Evolutionary conservation across 1,140 invertebrate genomes (phyloP), one percentile per base, ranked within the genome.

Genomic region (Eumaeus atala): DNA sequence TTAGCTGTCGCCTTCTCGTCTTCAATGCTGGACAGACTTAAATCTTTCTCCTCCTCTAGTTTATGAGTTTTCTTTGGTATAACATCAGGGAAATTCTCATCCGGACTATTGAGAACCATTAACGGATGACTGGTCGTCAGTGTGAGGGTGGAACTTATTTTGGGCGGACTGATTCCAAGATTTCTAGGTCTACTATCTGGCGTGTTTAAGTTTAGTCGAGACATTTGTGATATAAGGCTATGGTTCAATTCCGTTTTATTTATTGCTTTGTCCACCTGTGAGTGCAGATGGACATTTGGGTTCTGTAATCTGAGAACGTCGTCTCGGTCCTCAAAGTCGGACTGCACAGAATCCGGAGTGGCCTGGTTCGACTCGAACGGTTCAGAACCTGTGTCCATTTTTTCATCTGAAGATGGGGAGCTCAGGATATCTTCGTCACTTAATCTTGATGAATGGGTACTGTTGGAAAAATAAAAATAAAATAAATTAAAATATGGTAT

Each of bases 351-450:
- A 55, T 75, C 79, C 0, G 82, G 73, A 0, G 79, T 84, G 34
- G 75, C 70, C 50, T 78, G 77, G 1, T 67, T 61, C 33, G 59
- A 78, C 9, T 36, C 63, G 34, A 72, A 64, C 1, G 76, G 79
- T 42, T 84, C 81, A 0, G 81, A 81, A 1, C 69, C 76, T 0
- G 81, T 85, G 59, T 85, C 82, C 82, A 85, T 83, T 55, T 76
- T 83, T 16, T 83, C 79, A 52, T 83, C 82, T 40, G 77, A 85
- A 10, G 81, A 81, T 48, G 71, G 75, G n/a, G 78, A 79, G 52
- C 70, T 79, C 44, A 74, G 57, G 9, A 64, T 57, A 28, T 84
- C 77, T 21, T 84, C 80, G 38, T 78, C 75, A 58, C 69, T 70
- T 48, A 65, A 49, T 10, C 64, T 62, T 12, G 58, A 58, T 8